Conservation (phyloP, 2,888 invertebrate species). For the Andrena chrysosceles region DNA sequence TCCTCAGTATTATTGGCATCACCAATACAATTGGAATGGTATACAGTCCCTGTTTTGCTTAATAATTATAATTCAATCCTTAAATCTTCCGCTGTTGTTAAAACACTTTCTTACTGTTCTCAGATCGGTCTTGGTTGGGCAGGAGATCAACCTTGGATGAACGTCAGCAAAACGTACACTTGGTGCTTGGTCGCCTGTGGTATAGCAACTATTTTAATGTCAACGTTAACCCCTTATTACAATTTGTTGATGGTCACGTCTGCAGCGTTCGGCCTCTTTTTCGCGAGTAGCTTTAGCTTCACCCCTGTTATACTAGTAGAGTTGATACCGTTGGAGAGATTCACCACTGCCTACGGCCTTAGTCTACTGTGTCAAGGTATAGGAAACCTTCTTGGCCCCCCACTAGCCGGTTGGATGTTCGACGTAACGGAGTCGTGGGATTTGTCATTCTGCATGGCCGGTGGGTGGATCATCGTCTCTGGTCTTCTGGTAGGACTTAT, state of each 20-base stretch:
- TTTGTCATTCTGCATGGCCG: slow-evolving; percentile 92
- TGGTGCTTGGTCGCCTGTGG: slow-evolving; percentile 91
- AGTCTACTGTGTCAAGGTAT: slow-evolving; percentile 96
- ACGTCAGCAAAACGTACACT: slow-evolving; percentile 93
- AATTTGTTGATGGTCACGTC: slow-evolving; percentile 86
- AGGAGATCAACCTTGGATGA: slow-evolving; percentile 94
- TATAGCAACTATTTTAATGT: slow-evolving; percentile 88
- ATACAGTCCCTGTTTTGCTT: slow-evolving; percentile 75
- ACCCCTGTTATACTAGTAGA: slow-evolving; percentile 96
- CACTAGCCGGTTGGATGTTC: slow-evolving; percentile 92
- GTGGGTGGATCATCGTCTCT: slow-evolving; percentile 92
- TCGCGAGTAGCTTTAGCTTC: slow-evolving; percentile 96
- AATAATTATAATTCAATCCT: slow-evolving; percentile 1
- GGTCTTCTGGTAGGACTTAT: slow-evolving; percentile 90
- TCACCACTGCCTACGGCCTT: slow-evolving; percentile 96
- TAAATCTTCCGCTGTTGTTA: not conserved
- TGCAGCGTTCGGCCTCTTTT: slow-evolving; percentile 94
- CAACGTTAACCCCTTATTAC: slow-evolving; percentile 86
- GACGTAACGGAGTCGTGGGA: slow-evolving; percentile 91
- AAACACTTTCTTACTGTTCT: slow-evolving; percentile 26
- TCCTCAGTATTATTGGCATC: slow-evolving; percentile 94
- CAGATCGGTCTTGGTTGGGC: slow-evolving; percentile 94
- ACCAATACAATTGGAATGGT: slow-evolving; percentile 97
- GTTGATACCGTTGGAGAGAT: slow-evolving; percentile 94
- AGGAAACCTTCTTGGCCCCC: slow-evolving; percentile 96